These are phyloP conservation scores for Microcebus griseorufus DNA, from an alignment of 2,113 vertebrate genomes.

Conservation along the genomic window DNA sequence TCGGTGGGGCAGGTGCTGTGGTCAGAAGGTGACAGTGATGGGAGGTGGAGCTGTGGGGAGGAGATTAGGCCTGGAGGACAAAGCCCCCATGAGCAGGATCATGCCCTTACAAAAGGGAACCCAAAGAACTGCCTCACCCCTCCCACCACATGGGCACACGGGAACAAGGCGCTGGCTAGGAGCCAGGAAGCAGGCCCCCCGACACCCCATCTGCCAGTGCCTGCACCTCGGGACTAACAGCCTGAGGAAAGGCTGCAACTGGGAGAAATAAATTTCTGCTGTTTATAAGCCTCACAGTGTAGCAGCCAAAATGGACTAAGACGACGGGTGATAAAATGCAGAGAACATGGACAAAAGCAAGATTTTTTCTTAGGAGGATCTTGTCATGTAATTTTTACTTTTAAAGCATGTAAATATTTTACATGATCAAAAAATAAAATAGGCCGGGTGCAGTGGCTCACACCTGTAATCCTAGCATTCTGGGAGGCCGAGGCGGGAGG, in stretches of 20 bases:
- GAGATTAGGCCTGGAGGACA: too few species aligned
- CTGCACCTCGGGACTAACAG: background rate
- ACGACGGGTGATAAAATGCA: background rate
- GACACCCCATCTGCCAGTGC: background rate
- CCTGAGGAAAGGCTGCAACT: background rate
- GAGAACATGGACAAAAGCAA: too few species aligned
- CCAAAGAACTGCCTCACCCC: background rate
- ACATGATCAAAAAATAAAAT: background rate
- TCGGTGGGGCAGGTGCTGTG: background rate
- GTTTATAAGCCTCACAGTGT: background rate
- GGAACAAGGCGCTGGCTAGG: background rate
- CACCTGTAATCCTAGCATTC: too few species aligned
- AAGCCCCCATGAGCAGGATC: background rate
- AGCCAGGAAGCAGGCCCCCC: too few species aligned
- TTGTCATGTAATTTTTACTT: background rate
- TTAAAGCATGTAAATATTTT: background rate
- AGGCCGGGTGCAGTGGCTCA: too few species aligned
- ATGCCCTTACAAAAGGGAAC: background rate
- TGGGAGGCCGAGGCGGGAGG: too few species aligned
- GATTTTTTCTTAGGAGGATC: too few species aligned
- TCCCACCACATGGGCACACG: background rate
- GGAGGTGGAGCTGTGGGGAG: background rate
- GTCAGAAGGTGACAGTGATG: fast-evolving
- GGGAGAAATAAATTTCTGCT: background rate
- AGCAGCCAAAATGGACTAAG: background rate